These are phyloP conservation scores for Apaloderma vittatum DNA, from an alignment of 2,113 vertebrate species.

Conservation along the genomic window DNA sequence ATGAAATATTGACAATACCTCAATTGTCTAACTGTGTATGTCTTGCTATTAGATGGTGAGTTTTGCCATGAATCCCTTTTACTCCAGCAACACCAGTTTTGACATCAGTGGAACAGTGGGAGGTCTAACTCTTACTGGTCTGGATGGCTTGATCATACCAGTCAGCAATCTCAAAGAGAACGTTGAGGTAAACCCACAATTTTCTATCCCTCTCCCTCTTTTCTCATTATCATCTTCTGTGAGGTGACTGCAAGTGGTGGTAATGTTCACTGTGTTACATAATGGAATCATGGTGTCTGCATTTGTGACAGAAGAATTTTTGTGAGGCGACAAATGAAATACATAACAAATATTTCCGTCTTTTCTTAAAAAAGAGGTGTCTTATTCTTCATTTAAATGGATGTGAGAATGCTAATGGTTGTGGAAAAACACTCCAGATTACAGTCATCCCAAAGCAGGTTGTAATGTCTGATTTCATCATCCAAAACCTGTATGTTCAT, in stretches of 20 bases:
- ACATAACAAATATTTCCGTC: background rate
- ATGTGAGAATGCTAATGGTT: background rate
- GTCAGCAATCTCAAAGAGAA: conserved; percentile 85
- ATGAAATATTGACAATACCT: background rate
- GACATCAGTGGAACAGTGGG: conserved; percentile 86
- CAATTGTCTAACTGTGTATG: background rate
- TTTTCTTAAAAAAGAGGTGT: background rate
- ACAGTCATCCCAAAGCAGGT: background rate
- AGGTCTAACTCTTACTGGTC: conserved; percentile 84
- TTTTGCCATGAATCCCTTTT: conserved; percentile 88
- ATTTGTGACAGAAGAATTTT: background rate
- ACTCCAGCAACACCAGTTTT: conserved; percentile 70
- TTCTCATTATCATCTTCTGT: background rate
- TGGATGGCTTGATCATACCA: conserved; percentile 82
- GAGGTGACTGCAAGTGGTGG: background rate
- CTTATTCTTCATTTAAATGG: background rate
- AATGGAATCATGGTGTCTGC: background rate
- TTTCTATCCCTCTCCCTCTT: background rate
- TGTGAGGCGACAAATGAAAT: background rate
- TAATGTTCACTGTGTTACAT: background rate
- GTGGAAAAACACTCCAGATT: background rate
- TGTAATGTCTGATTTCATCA: background rate
- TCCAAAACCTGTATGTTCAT: background rate
- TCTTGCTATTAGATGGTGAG: conserved; percentile 88
- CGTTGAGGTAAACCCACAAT: conserved; percentile 84